Conservation (phyloP, 2,888 invertebrate genomes). For the Drosophila vallismaia region DNA sequence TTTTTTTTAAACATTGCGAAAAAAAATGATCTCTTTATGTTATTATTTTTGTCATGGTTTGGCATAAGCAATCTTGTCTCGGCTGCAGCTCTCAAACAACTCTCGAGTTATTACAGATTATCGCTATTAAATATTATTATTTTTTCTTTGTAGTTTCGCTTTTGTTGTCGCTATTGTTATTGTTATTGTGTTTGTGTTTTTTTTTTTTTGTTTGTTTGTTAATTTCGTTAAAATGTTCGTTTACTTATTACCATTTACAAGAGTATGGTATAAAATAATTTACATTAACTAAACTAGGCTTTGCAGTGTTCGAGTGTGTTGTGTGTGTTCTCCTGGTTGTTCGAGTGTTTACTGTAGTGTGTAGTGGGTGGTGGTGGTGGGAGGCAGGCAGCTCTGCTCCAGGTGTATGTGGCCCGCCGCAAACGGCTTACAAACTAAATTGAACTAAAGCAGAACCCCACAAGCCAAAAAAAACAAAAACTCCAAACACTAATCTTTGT, state of each 20-base stretch:
- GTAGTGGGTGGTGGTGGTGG: conserved; percentile 26
- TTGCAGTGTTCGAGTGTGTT: conserved; percentile 31
- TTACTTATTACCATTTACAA: conserved; percentile 61
- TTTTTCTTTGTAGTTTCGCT: conserved; percentile 34
- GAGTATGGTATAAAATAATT: conserved; percentile 71
- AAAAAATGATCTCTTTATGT: conserved; percentile 31
- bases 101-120: conserved; percentile 67
- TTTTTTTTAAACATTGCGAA: conserved; percentile 35
- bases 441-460: conserved; percentile 62
- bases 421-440: conserved; percentile 66
- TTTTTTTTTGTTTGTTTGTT: conserved; percentile 43
- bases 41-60: conserved; percentile 36
- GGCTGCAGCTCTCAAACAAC: conserved; percentile 55
- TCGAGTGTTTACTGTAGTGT: conserved; percentile 21
- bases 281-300: conserved; percentile 75
- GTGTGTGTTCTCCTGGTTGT: conserved; percentile 7
- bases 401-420: conserved; percentile 53
- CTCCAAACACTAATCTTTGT: conserved; percentile 35
- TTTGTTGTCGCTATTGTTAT: conserved; percentile 18
- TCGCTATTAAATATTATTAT: conserved; percentile 40
- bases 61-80: conserved; percentile 57
- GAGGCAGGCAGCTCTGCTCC: conserved; percentile 56
- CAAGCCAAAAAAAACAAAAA: conserved; percentile 34
- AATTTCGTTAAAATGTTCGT: conserved; percentile 54
- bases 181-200: conserved; percentile 20